Percentiles rank a stretch among this genome's conserved stretches.
Evolutionary conservation across 2,888 invertebrate species (phyloP).

Genomic region (Sclerodermus sp.): DNA sequence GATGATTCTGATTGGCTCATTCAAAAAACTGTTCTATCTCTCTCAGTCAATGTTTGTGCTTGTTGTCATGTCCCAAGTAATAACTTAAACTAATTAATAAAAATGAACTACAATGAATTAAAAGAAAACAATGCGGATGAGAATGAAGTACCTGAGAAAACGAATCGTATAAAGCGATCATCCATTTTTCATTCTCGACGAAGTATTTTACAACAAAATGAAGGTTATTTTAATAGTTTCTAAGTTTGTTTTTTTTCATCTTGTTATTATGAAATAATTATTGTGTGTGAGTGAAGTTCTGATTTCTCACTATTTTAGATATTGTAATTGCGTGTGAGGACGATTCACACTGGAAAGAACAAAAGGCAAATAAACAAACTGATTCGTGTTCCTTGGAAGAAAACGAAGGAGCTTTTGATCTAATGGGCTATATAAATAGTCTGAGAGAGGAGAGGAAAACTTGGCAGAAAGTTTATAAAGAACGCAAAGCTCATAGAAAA

Average conservation of each 20-base stretch:
- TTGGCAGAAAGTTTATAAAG: constrained; percentile 33
- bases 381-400: background rate
- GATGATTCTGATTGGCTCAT: too few species aligned
- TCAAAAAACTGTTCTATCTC: too few species aligned
- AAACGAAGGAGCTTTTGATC: constrained; percentile 24
- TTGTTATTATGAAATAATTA: constrained; percentile 4
- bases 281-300: background rate
- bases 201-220: background rate
- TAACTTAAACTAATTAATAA: too few species aligned
- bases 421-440: constrained; percentile 32
- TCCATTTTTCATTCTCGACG: constrained; percentile 30
- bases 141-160: constrained; percentile 5
- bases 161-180: constrained; percentile 34
- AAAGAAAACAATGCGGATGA: constrained; percentile 1
- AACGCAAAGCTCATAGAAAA: constrained; percentile 25
- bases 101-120: too few species aligned
- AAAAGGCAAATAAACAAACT: background rate
- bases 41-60: too few species aligned
- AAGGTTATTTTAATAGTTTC: constrained; percentile 20
- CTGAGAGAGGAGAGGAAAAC: constrained; percentile 35
- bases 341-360: background rate
- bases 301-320: too few species aligned
- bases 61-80: too few species aligned
- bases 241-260: background rate
- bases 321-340: constrained; percentile 10